A percentile compares a stretch with the other conserved stretches of the same genome.
phyloP scores from a whole-genome alignment of 2,797 vertebrate species.

The Simalia tracyae region DNA sequence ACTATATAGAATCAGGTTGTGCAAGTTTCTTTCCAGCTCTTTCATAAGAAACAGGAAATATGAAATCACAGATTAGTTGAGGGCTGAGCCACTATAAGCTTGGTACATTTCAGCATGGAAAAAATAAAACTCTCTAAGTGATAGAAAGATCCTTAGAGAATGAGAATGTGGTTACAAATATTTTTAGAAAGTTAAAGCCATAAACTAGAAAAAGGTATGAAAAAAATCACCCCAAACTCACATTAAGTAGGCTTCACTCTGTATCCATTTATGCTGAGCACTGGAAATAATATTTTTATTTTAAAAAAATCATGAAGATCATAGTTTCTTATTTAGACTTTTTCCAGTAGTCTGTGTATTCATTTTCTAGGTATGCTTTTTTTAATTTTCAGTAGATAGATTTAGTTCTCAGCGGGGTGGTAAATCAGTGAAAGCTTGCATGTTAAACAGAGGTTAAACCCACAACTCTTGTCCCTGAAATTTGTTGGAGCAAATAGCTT shows the following conservation, averaged over 20 bases:
- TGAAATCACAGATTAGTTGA: slow-evolving; percentile 9
- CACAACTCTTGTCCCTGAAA: background rate
- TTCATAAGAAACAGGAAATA: background rate
- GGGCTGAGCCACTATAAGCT: slow-evolving; percentile 17
- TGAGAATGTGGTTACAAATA: background rate
- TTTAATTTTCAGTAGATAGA: background rate
- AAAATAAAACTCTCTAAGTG: slow-evolving; percentile 17
- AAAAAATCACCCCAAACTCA: slow-evolving; percentile 28
- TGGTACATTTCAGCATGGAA: background rate
- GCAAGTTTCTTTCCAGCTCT: background rate
- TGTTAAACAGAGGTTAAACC: background rate
- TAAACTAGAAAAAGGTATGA: slow-evolving; percentile 18
- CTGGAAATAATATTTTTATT: background rate
- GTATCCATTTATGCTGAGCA: background rate
- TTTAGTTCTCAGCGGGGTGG: background rate
- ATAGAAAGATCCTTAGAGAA: slow-evolving; percentile 16
- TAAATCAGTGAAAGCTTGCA: background rate
- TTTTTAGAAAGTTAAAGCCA: slow-evolving; percentile 30
- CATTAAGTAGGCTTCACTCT: slow-evolving; percentile 15
- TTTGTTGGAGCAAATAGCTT: background rate
- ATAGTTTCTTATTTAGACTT: background rate
- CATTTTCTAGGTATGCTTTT: background rate
- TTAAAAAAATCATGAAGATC: background rate
- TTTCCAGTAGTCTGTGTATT: background rate
- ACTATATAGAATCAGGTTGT: background rate